Evolutionary conservation across 1,140 invertebrate species (phyloP).

Genomic region (Helicorthomorpha holstii): DNA sequence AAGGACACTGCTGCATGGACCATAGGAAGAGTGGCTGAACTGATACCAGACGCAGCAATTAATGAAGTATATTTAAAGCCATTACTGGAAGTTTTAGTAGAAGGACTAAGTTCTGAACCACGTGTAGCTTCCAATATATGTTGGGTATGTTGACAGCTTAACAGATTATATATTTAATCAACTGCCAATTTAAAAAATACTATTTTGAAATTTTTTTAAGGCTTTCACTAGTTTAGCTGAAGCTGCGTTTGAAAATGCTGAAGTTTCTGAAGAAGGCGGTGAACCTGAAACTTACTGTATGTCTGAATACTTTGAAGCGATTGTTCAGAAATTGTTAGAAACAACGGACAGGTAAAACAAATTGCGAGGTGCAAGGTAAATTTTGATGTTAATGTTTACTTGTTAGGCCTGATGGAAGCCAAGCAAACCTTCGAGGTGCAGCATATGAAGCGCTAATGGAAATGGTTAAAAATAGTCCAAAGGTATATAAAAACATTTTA

Average conservation of each 20-base stretch:
- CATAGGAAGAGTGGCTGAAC: constrained; percentile 91
- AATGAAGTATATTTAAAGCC: constrained; percentile 64
- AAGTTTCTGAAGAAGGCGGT: constrained; percentile 41
- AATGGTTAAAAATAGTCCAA: constrained; percentile 97
- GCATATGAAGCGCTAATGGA: constrained; percentile 99
- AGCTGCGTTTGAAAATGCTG: constrained; percentile 70
- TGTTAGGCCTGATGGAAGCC: constrained; percentile 32
- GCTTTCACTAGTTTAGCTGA: constrained; percentile 94
- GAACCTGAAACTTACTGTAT: constrained; percentile 87
- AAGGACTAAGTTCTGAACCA: constrained; percentile 58
- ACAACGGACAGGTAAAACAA: constrained; percentile 77
- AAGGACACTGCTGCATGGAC: constrained; percentile 94
- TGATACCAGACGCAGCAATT: constrained; percentile 90
- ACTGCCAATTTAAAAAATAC: background rate
- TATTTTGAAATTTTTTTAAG: constrained; percentile 17
- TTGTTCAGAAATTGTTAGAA: constrained; percentile 75
- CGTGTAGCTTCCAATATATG: constrained; percentile 97
- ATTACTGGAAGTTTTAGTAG: constrained; percentile 72
- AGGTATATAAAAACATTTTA: constrained; percentile 20
- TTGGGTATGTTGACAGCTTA: constrained; percentile 42
- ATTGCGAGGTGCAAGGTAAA: background rate
- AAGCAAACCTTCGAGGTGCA: constrained; percentile 81
- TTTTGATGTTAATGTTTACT: constrained; percentile 1
- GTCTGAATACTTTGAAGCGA: constrained; percentile 82
- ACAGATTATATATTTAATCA: background rate